These are phyloP conservation scores for Hydropsyche tenuis DNA, from an alignment of 1,140 invertebrate species.

Conservation along the genomic window DNA sequence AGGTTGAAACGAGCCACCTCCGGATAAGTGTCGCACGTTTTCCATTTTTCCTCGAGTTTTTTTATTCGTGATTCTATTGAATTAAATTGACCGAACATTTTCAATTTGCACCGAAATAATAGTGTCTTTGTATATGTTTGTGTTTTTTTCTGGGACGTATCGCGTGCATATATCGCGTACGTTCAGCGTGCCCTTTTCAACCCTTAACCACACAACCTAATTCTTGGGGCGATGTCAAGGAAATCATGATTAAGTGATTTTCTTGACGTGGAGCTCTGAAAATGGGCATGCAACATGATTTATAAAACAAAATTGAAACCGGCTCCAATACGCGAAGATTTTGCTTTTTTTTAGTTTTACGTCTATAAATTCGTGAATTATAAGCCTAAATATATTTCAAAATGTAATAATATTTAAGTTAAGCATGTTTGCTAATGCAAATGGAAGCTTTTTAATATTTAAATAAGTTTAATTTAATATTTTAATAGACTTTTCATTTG, in stretches of 20 bases:
- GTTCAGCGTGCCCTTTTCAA: constrained; percentile 1
- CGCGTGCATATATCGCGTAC: constrained; percentile 9
- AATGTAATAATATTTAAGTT: not conserved
- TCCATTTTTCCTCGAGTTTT: not conserved
- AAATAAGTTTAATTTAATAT: too few relatives aligned
- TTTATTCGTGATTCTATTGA: not conserved
- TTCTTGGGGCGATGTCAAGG: constrained; percentile 14
- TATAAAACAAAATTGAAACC: constrained; percentile 34
- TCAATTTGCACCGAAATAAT: constrained; percentile 8
- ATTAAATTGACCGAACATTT: constrained; percentile 23
- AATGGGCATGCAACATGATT: constrained; percentile 31
- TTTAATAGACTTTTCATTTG: too few relatives aligned
- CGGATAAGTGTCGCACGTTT: constrained; percentile 20
- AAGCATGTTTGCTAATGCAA: too few relatives aligned
- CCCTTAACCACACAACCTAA: constrained; percentile 14
- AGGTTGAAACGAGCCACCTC: not conserved
- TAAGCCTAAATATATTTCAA: not conserved
- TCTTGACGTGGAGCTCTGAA: constrained; percentile 12
- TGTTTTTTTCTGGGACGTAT: not conserved
- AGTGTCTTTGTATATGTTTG: not conserved
- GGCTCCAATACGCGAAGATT: constrained; percentile 1
- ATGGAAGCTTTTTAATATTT: too few relatives aligned
- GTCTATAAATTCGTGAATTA: not conserved
- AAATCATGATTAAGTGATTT: constrained; percentile 36
- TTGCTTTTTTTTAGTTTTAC: not conserved